These are phyloP conservation scores for Pammene aurita DNA, from an alignment of 2,888 invertebrate genomes.

Conservation along the genomic window DNA sequence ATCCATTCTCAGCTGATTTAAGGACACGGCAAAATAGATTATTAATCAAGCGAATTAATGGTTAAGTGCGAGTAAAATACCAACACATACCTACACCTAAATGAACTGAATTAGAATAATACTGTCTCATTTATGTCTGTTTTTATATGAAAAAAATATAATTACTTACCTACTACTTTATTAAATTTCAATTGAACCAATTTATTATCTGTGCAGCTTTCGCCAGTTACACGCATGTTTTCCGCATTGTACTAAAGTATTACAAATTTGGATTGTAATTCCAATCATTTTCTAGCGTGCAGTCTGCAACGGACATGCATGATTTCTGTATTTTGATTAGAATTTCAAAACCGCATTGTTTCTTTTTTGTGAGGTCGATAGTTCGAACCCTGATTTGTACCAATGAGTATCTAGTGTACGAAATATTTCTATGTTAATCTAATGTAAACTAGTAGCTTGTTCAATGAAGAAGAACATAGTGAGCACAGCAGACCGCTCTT, in stretches of 20 bases:
- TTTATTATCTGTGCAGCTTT: constrained; percentile 16
- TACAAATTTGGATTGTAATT: constrained; percentile 8
- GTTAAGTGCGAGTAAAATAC: neutral
- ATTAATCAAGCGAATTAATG: neutral
- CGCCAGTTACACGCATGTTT: constrained; percentile 23
- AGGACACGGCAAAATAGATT: neutral
- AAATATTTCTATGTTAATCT: too few species aligned
- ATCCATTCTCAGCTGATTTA: neutral
- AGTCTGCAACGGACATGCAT: neutral
- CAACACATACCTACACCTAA: too few species aligned
- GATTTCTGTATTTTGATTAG: constrained; percentile 1
- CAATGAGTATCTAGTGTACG: too few species aligned
- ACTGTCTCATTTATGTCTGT: too few species aligned
- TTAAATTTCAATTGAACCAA: constrained; percentile 16
- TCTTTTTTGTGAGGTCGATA: too few species aligned
- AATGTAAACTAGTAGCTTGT: too few species aligned
- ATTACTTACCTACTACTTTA: neutral
- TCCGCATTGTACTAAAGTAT: constrained; percentile 20
- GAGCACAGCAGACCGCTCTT: too few species aligned
- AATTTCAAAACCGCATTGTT: neutral
- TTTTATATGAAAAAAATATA: too few species aligned
- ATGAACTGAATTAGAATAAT: too few species aligned
- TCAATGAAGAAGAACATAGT: too few species aligned
- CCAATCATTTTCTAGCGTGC: neutral
- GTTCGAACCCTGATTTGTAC: too few species aligned